A percentile compares a stretch with the other conserved stretches of the same genome.
Evolutionary conservation across 2,888 invertebrate genomes (phyloP).

Genomic region (Spisula subtruncata): DNA sequence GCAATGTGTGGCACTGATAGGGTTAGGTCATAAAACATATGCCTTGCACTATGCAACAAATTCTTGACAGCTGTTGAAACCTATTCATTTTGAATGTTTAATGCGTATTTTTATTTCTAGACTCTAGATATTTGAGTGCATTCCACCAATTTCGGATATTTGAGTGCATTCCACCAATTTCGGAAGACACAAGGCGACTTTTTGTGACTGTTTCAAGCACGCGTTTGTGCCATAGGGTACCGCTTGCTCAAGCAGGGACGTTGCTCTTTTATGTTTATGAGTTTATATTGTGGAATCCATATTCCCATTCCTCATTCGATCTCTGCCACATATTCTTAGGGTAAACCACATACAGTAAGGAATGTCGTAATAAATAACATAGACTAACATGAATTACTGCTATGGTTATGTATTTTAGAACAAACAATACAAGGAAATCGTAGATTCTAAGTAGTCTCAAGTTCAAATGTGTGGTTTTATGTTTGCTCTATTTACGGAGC

Average conservation of each 20-base stretch:
- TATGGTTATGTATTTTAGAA: too few species aligned
- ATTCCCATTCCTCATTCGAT: not conserved
- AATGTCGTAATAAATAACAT: not conserved
- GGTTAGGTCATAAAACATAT: not conserved
- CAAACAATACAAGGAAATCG: too few species aligned
- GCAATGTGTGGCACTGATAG: not conserved
- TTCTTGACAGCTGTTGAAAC: constrained; percentile 6
- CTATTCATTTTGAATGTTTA: not conserved
- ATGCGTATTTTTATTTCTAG: not conserved
- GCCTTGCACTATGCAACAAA: constrained; percentile 11
- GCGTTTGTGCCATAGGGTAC: not conserved
- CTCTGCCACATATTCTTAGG: too few species aligned
- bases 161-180: not conserved
- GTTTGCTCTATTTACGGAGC: too few species aligned
- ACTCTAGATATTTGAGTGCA: not conserved
- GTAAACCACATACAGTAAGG: not conserved
- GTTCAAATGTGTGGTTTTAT: too few species aligned
- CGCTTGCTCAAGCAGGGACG: not conserved
- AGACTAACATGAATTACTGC: not conserved
- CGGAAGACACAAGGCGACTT: not conserved
- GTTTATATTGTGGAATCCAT: not conserved
- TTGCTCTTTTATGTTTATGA: constrained; percentile 6
- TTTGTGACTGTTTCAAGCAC: not conserved
- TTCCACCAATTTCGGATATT: not conserved
- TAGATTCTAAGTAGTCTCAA: too few species aligned